Evolutionary conservation across 1,140 invertebrate genomes (phyloP).

Genomic region (Acyrthosiphon pisum): DNA sequence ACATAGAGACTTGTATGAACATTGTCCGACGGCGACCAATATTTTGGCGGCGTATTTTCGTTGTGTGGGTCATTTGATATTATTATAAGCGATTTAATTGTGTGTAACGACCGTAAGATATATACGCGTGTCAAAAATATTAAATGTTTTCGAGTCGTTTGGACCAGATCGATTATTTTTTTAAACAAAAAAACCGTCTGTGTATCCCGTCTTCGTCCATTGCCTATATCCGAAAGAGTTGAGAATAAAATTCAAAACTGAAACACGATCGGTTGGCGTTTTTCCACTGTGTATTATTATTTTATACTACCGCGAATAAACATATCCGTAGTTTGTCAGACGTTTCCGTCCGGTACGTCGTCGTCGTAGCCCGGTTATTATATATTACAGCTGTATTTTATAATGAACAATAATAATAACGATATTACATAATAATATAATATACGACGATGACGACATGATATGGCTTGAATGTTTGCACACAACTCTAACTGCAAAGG

Average conservation of each 20-base stretch:
- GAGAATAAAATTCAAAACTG: background rate
- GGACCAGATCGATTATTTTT: background rate
- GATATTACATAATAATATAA: background rate
- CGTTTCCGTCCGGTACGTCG: slow-evolving; percentile 22
- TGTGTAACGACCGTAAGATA: background rate
- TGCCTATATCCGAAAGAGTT: background rate
- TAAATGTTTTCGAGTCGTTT: background rate
- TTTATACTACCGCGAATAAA: background rate
- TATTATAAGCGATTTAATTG: background rate
- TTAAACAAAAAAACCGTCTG: background rate
- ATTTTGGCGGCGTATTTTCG: background rate
- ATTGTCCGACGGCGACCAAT: background rate
- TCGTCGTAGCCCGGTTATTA: background rate
- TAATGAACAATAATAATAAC: background rate
- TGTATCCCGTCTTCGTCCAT: background rate
- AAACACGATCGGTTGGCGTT: background rate
- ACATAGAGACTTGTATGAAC: background rate
- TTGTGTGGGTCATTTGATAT: background rate
- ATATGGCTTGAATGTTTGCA: background rate
- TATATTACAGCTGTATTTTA: background rate
- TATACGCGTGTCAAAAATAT: background rate
- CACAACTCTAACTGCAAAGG: background rate
- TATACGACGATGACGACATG: background rate
- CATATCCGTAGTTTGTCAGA: slow-evolving; percentile 16
- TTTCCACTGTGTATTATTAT: background rate